Evolutionary conservation across 2,113 vertebrate species (phyloP), one percentile per base, ranked within the genome.

Genomic region (Upupa epops): DNA sequence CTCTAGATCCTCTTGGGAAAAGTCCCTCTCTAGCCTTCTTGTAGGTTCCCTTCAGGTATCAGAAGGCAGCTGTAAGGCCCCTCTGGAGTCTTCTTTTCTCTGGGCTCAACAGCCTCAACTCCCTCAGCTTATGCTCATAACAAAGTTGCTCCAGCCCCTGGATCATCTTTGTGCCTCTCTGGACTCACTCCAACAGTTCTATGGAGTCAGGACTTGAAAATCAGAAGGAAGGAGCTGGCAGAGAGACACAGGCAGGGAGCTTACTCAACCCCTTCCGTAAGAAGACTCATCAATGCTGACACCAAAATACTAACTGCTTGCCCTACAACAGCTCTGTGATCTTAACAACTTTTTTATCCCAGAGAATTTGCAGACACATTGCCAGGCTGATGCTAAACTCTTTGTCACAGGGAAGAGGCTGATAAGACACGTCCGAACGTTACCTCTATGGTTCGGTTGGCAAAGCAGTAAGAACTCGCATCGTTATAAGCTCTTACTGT

Each of bases 161-260:
- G n/a, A n/a, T n/a, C n/a, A n/a, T n/a, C n/a, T n/a, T n/a, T n/a
- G n/a, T n/a, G n/a, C n/a, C n/a, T n/a, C n/a, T n/a, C n/a, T n/a
- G n/a, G n/a, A n/a, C n/a, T n/a, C n/a, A n/a, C n/a, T n/a, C n/a
- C n/a, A n/a, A n/a, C n/a, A n/a, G n/a, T n/a, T n/a, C n/a, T 36
- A n/a, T n/a, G n/a, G n/a, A n/a, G n/a, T n/a, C n/a, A n/a, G n/a
- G n/a, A n/a, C n/a, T n/a, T n/a, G n/a, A n/a, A n/a, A n/a, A n/a
- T n/a, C n/a, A n/a, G n/a, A n/a, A n/a, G n/a, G n/a, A n/a, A n/a
- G 11, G 49, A 28, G 2, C 0, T 13, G 40, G 34, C 0, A 0
- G 70, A 60, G n/a, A n/a, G n/a, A n/a, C n/a, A n/a, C n/a, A n/a
- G n/a, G n/a, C n/a, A n/a, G n/a, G n/a, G n/a, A n/a, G n/a, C n/a